phyloP scores from a whole-genome alignment of 1,140 invertebrate genomes.

The Apis laboriosa region DNA sequence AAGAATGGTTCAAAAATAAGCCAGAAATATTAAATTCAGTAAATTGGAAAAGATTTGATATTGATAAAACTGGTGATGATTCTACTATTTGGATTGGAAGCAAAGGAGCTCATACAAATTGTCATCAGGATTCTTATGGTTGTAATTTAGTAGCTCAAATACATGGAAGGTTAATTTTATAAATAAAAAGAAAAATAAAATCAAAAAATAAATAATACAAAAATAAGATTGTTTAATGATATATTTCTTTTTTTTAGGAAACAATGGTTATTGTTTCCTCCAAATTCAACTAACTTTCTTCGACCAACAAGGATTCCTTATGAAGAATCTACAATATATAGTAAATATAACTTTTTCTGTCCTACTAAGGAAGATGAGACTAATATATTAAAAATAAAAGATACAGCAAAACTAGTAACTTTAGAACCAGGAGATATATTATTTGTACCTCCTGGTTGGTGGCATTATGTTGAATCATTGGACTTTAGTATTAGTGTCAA shows the following conservation, averaged over 20 bases:
- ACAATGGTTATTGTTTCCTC: slow-evolving; percentile 95
- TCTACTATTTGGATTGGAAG: slow-evolving; percentile 96
- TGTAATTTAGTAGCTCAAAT: slow-evolving; percentile 95
- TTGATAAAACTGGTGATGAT: slow-evolving; percentile 84
- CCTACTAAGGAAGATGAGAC: slow-evolving; percentile 77
- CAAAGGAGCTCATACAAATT: slow-evolving; percentile 93
- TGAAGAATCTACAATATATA: slow-evolving; percentile 98
- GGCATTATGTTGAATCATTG: slow-evolving; percentile 96
- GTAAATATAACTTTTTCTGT: slow-evolving; percentile 89
- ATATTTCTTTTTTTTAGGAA: slow-evolving; percentile 86
- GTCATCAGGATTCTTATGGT: slow-evolving; percentile 97
- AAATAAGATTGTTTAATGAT: slow-evolving; percentile 11
- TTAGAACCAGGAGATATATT: slow-evolving; percentile 93
- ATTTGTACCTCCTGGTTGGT: slow-evolving; percentile 95
- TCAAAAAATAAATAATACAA: not conserved
- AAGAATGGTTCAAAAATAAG: slow-evolving; percentile 85
- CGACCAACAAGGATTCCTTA: slow-evolving; percentile 94
- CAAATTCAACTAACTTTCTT: slow-evolving; percentile 84
- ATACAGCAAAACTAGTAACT: slow-evolving; percentile 80
- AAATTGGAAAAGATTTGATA: slow-evolving; percentile 89
- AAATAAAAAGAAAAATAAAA: not conserved
- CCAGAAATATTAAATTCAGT: slow-evolving; percentile 85
- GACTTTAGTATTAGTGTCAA: slow-evolving; percentile 90
- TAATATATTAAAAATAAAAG: slow-evolving; percentile 56
- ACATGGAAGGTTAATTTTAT: slow-evolving; percentile 86